Evolutionary conservation across 2,797 vertebrate species (phyloP).

Genomic region (Sternarchorhynchus goeldii): DNA sequence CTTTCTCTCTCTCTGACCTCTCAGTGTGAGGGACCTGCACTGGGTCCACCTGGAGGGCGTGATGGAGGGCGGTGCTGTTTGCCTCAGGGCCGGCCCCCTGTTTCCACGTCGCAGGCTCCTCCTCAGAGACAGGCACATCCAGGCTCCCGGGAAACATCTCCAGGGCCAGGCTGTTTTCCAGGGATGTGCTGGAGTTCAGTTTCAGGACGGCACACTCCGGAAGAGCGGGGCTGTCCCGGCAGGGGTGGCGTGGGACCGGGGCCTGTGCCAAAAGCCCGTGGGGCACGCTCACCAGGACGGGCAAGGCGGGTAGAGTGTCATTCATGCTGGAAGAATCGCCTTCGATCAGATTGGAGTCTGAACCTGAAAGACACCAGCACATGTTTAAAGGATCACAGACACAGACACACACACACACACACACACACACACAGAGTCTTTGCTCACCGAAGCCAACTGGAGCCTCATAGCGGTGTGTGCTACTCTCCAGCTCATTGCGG

Average conservation of each 20-base stretch:
- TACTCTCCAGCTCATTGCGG: slow-evolving; percentile 68
- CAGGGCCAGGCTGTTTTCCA: slow-evolving; percentile 56
- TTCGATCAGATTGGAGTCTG: slow-evolving; percentile 67
- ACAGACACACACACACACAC: neutral
- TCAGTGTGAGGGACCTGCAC: slow-evolving; percentile 76
- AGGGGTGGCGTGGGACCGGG: slow-evolving; percentile 43
- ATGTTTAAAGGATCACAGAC: neutral
- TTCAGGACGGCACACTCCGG: slow-evolving; percentile 43
- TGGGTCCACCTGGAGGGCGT: slow-evolving; percentile 71
- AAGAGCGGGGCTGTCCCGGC: slow-evolving; percentile 47
- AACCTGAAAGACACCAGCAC: slow-evolving; percentile 55
- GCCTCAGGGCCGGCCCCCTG: slow-evolving; percentile 26
- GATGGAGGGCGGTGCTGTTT: slow-evolving; percentile 60
- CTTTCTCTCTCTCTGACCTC: slow-evolving; percentile 70
- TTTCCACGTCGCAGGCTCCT: neutral
- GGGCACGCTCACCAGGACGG: slow-evolving; percentile 44
- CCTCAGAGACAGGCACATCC: slow-evolving; percentile 57
- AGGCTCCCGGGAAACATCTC: slow-evolving; percentile 65
- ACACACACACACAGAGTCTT: neutral
- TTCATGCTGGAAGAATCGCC: slow-evolving; percentile 61
- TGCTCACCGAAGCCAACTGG: slow-evolving; percentile 67
- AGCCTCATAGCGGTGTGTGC: slow-evolving; percentile 55
- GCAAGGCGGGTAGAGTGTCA: slow-evolving; percentile 47
- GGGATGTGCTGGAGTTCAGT: slow-evolving; percentile 51
- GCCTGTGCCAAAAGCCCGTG: slow-evolving; percentile 48